Evolutionary conservation across 2,888 invertebrate genomes (phyloP).

Genomic region (Epinotia demarniana): DNA sequence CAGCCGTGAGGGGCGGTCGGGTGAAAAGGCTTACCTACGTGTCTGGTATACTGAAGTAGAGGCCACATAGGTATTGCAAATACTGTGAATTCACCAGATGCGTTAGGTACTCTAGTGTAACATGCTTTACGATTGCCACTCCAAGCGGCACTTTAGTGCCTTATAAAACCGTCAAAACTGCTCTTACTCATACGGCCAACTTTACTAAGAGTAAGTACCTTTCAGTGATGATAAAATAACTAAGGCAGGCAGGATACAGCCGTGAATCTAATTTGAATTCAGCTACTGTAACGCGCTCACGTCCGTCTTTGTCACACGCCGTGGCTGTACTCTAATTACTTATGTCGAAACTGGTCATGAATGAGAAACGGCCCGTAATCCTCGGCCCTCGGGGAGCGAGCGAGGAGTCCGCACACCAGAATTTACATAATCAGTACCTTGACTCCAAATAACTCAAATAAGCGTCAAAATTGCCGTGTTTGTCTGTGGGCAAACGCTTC

Average conservation of each 20-base stretch:
- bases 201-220: background rate
- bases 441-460: conserved; percentile 13
- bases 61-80: conserved; percentile 47
- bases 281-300: conserved; percentile 41
- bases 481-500: background rate
- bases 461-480: conserved; percentile 1
- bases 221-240: conserved; percentile 1
- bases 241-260: conserved; percentile 14
- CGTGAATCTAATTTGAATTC: conserved; percentile 39
- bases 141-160: background rate
- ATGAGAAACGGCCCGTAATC: conserved; percentile 68
- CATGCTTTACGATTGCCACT: conserved; percentile 5
- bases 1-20: conserved; percentile 59
- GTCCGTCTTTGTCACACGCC: conserved; percentile 45
- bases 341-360: conserved; percentile 62
- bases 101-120: background rate
- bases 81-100: conserved; percentile 10
- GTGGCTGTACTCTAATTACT: conserved; percentile 48
- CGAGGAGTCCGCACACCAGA: conserved; percentile 6
- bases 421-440: conserved; percentile 32
- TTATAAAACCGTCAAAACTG: background rate
- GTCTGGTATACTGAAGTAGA: conserved; percentile 50
- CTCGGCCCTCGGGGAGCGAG: conserved; percentile 62
- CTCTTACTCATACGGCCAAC: background rate
- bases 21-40: conserved; percentile 60